Base-by-base conservation (phyloP, 2,113 vertebrate species). In the Charina bottae region DNA sequence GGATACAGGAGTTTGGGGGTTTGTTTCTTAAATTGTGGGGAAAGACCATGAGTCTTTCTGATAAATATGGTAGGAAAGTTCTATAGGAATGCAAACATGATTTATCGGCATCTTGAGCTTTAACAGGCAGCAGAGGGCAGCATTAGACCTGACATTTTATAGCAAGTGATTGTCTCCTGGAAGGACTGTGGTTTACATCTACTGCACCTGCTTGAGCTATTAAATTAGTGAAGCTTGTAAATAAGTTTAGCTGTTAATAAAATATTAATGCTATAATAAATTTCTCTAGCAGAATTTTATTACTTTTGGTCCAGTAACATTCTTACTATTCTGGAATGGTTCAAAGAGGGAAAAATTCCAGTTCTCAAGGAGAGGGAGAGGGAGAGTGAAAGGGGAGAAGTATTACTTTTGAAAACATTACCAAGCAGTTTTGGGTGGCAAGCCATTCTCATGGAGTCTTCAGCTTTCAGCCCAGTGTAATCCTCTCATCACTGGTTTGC, bases 41-140 rank as follows among this genome's bases (percentile, higher is more conserved):
- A 6, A n/a, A 60, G 1, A 33, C 21, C 21, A 37, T 55, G 54
- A 28, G 28, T 90, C 53, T 85, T 53, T 90, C 19, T 91, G 37
- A 42, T 58, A 23, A 17, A 56, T 26, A n/a, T 24, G 4, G 5
- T 42, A 56, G 60, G 60, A 78, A 58, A 55, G 13, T 84, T 85
- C 33, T 60, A 13, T 54, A 56, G 56, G 56, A 60, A 87, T 49
- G 6, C 5, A 26, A 19, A 84, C 89, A 60, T 1, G 11, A 0
- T 0, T 0, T 23, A 3, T 53, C 19, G 53, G 58, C 5, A 24
- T 46, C 89, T 7, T 46, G 3, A 85, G 5, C 11, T 13, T 84
- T 0, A 7, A 6, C 0, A 53, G 85, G 2, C 96, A 92, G 94
- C 96, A 97, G 96, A 91, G 95, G 96, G 96, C 96, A 95, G 95